Evolutionary conservation across 1,140 invertebrate species (phyloP).

Genomic region (Coelopa frigida): DNA sequence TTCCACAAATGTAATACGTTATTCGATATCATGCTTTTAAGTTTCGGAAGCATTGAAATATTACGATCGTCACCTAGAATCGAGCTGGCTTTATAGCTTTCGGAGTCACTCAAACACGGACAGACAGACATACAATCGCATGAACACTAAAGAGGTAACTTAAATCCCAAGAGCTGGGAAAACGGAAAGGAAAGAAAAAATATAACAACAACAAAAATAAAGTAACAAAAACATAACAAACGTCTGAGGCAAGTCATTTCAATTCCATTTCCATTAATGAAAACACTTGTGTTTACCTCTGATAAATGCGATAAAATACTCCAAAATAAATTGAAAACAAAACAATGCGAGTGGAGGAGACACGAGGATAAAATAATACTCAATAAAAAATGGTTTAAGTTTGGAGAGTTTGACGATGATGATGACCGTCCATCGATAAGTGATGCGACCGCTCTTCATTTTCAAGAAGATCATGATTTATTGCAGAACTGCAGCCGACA

Average conservation of each 20-base stretch:
- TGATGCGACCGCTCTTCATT: neutral
- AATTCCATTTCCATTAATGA: neutral
- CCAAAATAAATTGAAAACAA: neutral
- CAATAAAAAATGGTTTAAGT: slow-evolving; percentile 1
- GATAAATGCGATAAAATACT: neutral
- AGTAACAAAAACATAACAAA: neutral
- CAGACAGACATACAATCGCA: neutral
- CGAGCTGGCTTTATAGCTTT: neutral
- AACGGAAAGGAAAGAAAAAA: neutral
- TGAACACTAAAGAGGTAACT: neutral
- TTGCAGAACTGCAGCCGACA: slow-evolving; percentile 5
- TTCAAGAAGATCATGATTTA: slow-evolving; percentile 1
- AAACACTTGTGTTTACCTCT: slow-evolving; percentile 10
- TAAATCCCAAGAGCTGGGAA: neutral
- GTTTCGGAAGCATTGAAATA: too few relatives aligned
- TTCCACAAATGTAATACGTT: too few relatives aligned
- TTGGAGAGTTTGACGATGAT: neutral
- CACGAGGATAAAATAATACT: too few relatives aligned
- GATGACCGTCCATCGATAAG: neutral
- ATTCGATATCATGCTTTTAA: too few relatives aligned
- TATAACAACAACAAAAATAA: too few relatives aligned
- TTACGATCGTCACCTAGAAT: too few relatives aligned
- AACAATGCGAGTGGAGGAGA: slow-evolving; percentile 11
- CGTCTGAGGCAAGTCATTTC: neutral
- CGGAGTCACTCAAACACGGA: neutral